phyloP scores from a whole-genome alignment of 2,113 vertebrate species.

The Barnardius zonarius region DNA sequence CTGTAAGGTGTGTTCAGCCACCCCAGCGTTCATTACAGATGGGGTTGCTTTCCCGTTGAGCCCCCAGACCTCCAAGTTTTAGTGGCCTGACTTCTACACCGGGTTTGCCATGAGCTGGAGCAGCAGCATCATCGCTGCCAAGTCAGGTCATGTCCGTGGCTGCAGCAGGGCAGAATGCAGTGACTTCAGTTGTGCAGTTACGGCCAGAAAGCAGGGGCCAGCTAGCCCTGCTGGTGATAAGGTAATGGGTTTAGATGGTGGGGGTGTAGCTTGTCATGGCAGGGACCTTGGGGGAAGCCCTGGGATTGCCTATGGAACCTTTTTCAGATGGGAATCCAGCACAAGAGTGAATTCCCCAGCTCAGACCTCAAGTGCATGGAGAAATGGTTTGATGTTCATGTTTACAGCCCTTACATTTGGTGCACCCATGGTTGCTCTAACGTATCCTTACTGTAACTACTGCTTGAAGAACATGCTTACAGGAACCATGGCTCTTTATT shows the following conservation, averaged over 20 bases:
- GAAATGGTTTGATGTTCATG: background rate
- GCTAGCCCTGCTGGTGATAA: background rate
- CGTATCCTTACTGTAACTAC: background rate
- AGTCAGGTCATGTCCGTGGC: background rate
- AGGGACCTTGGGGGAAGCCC: background rate
- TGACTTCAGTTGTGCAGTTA: fast-evolving
- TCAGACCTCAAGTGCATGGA: background rate
- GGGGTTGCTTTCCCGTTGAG: background rate
- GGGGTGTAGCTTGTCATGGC: background rate
- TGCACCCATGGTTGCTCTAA: background rate
- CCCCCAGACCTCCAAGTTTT: background rate
- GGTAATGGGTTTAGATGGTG: background rate
- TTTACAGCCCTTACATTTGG: background rate
- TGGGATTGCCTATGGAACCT: background rate
- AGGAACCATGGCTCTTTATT: background rate
- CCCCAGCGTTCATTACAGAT: fast-evolving
- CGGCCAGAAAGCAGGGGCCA: background rate
- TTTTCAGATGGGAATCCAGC: background rate
- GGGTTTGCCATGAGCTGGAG: background rate
- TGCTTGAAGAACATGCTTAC: background rate
- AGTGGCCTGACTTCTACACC: background rate
- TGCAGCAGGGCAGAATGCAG: background rate
- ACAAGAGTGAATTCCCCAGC: background rate
- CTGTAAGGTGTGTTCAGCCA: fast-evolving
- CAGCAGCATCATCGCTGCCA: fast-evolving